These are phyloP conservation scores for Halyomorpha halys DNA, from an alignment of 1,140 invertebrate genomes.

Conservation along the genomic window DNA sequence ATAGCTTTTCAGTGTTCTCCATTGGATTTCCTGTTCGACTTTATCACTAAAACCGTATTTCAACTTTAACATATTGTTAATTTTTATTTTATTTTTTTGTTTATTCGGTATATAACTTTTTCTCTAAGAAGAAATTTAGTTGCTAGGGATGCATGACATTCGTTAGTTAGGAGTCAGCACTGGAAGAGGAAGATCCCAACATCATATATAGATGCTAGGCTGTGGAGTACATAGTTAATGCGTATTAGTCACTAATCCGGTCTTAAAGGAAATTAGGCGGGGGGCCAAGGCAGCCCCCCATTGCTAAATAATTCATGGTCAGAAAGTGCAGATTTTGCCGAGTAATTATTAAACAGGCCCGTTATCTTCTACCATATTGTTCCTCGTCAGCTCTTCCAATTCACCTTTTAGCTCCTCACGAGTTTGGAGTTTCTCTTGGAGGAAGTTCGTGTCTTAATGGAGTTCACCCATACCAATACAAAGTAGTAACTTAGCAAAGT, in stretches of 20 bases:
- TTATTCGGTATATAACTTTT: no score
- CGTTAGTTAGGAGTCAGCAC: neutral
- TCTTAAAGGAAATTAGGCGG: slow-evolving; percentile 8
- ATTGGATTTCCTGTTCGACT: no score
- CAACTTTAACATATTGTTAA: no score
- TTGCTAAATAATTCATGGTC: neutral
- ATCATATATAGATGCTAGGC: neutral
- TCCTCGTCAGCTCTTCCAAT: neutral
- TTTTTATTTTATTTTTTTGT: no score
- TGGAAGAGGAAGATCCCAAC: neutral
- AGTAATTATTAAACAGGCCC: slow-evolving; percentile 2
- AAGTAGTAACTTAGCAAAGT: no score
- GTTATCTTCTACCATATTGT: slow-evolving; percentile 10
- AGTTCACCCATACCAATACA: no score
- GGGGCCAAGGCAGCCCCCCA: neutral
- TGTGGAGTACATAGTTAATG: neutral
- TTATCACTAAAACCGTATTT: no score
- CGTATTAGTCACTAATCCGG: slow-evolving; percentile 10
- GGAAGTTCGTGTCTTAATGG: no score
- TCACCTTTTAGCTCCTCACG: neutral
- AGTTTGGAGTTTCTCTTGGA: neutral
- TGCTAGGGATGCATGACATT: neutral
- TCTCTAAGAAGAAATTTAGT: no score
- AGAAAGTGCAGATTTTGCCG: slow-evolving; percentile 5
- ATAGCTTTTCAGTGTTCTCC: no score